phyloP scores from a whole-genome alignment of 2,113 vertebrate genomes.

The Telmatochromis bifrenatus region DNA sequence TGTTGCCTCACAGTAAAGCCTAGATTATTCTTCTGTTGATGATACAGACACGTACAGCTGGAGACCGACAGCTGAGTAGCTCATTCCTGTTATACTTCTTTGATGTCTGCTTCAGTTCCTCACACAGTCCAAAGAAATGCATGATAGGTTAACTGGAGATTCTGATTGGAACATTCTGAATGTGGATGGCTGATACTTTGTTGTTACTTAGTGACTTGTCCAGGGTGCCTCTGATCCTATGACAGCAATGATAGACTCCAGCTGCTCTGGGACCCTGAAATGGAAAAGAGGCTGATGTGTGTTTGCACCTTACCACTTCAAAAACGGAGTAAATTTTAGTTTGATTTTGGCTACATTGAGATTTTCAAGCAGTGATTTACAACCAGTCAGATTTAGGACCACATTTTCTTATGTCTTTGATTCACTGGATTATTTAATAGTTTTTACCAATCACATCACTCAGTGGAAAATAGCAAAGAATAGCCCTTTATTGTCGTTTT shows the following conservation, averaged over 20 bases:
- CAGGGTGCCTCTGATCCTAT: background rate
- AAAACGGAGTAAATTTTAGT: background rate
- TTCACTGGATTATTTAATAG: background rate
- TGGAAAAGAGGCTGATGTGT: background rate
- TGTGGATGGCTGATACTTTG: background rate
- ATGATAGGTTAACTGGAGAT: background rate
- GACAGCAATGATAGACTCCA: background rate
- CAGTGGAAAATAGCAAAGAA: background rate
- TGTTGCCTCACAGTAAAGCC: background rate
- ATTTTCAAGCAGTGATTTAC: background rate
- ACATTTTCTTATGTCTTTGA: background rate
- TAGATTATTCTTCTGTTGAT: background rate
- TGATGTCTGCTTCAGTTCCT: background rate
- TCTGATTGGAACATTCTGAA: background rate
- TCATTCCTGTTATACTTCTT: background rate
- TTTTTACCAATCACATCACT: background rate
- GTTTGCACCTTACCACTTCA: background rate
- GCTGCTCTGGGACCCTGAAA: background rate
- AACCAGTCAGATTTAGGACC: background rate
- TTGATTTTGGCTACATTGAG: background rate
- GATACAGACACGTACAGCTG: background rate
- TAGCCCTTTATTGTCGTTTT: background rate
- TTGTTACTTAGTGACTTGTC: background rate
- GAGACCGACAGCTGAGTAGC: background rate
- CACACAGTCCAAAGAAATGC: background rate